These are phyloP conservation scores for Endomychus coccineus DNA, from an alignment of 2,888 invertebrate genomes.

Conservation along the genomic window DNA sequence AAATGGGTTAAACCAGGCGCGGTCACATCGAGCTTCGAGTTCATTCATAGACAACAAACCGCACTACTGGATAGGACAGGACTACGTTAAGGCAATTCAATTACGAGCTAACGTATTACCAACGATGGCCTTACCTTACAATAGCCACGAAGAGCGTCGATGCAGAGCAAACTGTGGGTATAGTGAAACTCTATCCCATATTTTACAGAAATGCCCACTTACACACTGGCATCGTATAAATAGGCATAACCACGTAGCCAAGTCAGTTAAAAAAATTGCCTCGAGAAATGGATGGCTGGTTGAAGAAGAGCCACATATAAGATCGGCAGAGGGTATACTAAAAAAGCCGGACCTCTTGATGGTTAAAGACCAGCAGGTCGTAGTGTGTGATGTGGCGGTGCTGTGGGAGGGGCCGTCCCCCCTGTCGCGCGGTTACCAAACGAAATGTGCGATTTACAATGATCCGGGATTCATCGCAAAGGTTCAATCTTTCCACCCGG, in stretches of 20 bases:
- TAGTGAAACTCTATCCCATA: slow-evolving; percentile 13
- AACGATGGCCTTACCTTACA: slow-evolving; percentile 20
- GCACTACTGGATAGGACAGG: slow-evolving; percentile 19
- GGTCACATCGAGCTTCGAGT: background rate
- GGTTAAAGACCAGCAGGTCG: slow-evolving; percentile 1
- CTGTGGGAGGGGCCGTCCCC: slow-evolving; percentile 19
- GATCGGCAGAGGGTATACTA: slow-evolving; percentile 11
- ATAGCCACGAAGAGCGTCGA: slow-evolving; percentile 9
- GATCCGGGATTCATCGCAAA: slow-evolving; percentile 1
- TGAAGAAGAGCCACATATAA: slow-evolving; percentile 13
- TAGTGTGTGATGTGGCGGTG: slow-evolving; percentile 13
- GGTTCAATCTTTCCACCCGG: slow-evolving; percentile 4
- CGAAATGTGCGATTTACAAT: slow-evolving; percentile 14
- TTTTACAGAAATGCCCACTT: slow-evolving; percentile 16
- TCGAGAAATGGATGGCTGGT: slow-evolving; percentile 11
- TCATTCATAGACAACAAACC: slow-evolving; percentile 17
- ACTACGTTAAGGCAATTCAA: slow-evolving; percentile 22
- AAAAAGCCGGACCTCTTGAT: slow-evolving; percentile 17
- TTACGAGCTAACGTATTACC: slow-evolving; percentile 22
- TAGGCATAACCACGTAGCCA: slow-evolving; percentile 12
- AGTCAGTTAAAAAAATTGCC: background rate
- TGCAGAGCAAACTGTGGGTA: slow-evolving; percentile 13
- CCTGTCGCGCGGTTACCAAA: slow-evolving; percentile 9
- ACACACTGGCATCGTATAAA: slow-evolving; percentile 13
- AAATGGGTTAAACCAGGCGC: too few relatives aligned